These are phyloP conservation scores for Pelochelys cantorii DNA, from an alignment of 2,797 vertebrate species.

Conservation along the genomic window DNA sequence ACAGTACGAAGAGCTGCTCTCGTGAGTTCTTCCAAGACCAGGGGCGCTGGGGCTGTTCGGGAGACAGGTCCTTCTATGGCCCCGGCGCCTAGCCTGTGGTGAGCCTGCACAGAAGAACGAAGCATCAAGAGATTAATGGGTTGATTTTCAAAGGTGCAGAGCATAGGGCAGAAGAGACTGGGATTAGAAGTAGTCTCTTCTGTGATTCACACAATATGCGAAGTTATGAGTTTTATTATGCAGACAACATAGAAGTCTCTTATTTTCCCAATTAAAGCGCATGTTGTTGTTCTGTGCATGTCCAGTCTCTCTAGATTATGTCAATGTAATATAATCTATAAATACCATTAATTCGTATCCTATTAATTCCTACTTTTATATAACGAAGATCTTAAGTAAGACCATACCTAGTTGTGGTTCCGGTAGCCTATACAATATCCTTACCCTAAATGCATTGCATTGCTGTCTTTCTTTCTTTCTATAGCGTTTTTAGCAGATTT, in stretches of 20 bases:
- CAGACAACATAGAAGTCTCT: background rate
- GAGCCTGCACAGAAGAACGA: background rate
- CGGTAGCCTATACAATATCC: accelerated
- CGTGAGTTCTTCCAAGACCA: background rate
- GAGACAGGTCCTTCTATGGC: background rate
- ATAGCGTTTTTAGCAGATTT: accelerated
- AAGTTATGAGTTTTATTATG: background rate
- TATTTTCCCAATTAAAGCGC: background rate
- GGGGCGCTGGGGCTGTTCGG: background rate
- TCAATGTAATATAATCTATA: accelerated
- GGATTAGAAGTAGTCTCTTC: background rate
- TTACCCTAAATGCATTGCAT: background rate
- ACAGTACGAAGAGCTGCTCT: background rate
- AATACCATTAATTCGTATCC: accelerated
- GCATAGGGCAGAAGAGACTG: background rate
- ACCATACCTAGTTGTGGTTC: accelerated
- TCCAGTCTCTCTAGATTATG: accelerated
- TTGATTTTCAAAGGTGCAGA: background rate
- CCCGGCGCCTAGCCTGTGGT: background rate
- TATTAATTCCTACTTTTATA: background rate
- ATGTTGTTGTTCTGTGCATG: background rate
- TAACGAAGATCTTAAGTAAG: background rate
- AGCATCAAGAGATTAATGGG: background rate
- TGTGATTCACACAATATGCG: background rate
- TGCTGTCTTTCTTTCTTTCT: background rate